Evolutionary conservation across 2,888 invertebrate genomes (phyloP), one percentile per base, ranked within the genome.

Genomic region (Apamea anceps): DNA sequence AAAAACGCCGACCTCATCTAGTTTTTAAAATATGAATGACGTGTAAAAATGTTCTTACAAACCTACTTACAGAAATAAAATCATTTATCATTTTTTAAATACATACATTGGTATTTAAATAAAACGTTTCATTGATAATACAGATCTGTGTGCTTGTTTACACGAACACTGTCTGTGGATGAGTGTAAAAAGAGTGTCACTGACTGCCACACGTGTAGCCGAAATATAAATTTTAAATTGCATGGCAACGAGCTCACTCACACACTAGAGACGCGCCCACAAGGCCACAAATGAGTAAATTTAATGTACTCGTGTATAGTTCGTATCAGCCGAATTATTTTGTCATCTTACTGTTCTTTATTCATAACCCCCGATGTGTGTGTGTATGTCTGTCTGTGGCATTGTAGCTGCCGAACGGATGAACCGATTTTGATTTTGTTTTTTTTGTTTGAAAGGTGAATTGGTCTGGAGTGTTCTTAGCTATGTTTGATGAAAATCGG

Each of bases 91-190:
- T 21, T 21, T 66, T 42, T 8, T 45, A 45, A 32, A 32, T 32
- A 32, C 32, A 32, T 32, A 32, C 32, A 0, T 45, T 8, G 10
- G 6, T 66, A 42, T 63, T 42, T 18, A 70, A 77, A 84, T 54
- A 62, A 71, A 81, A n/a, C 25, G 10, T 72, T 80, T 65, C 71
- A 80, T 82, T 85, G 81, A 84, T 71, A 66, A 81, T 51, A 42
- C 32, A 32, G 51, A 60, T 32, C 74, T 15, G 57, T 57, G 63
- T 85, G 51, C 18, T 63, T 81, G 51, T 71, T 84, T 45, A 42
- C 54, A 68, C 28, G n/a, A 3, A 57, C 57, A 32, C n/a, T 25
- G 7, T 51, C 18, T 42, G 21, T 76, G 57, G 4, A 48, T 77
- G 51, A 32, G 18, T 84, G 70, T 25, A 45, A 72, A 66, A 28